Percentiles rank a stretch among this genome's conserved stretches.
Evolutionary conservation across 2,113 vertebrate genomes (phyloP).

Genomic region (Dipodomys stephensi): DNA sequence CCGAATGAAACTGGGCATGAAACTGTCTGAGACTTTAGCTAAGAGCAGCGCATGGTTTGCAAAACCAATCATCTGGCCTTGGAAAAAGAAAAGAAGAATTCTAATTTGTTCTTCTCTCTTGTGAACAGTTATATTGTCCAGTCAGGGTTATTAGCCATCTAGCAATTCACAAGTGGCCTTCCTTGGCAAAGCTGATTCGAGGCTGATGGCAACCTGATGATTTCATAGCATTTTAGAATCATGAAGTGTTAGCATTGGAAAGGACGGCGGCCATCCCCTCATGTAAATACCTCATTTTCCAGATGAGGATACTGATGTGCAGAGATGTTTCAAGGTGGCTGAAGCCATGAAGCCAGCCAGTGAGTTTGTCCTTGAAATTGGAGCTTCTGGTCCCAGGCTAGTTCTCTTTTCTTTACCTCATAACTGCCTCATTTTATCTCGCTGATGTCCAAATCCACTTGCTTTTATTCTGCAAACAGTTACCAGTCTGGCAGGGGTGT

Average conservation of each 20-base stretch:
- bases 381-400: not conserved
- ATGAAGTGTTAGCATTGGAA: conserved; percentile 69
- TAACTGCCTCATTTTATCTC: not conserved
- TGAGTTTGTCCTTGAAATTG: not conserved
- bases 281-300: conserved; percentile 52
- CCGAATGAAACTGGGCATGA: not conserved
- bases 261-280: not conserved
- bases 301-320: conserved; percentile 4
- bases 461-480: not conserved
- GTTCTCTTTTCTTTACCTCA: not conserved
- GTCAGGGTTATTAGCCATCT: conserved; percentile 34
- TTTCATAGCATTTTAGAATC: conserved; percentile 69
- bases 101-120: conserved; percentile 57
- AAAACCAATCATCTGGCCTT: conserved; percentile 43
- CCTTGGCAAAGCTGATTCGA: not conserved
- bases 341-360: not conserved
- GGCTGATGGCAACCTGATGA: conserved; percentile 57
- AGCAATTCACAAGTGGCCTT: conserved; percentile 54
- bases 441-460: conserved; percentile 41
- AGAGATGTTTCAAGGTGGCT: conserved; percentile 44
- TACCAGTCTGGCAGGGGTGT: conserved; percentile 7
- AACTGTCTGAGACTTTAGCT: conserved; percentile 11
- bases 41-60: conserved; percentile 29
- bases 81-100: conserved; percentile 55
- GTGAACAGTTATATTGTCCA: conserved; percentile 53